Base-by-base conservation (phyloP, 1,140 invertebrate genomes). In the Triops cancriformis region DNA sequence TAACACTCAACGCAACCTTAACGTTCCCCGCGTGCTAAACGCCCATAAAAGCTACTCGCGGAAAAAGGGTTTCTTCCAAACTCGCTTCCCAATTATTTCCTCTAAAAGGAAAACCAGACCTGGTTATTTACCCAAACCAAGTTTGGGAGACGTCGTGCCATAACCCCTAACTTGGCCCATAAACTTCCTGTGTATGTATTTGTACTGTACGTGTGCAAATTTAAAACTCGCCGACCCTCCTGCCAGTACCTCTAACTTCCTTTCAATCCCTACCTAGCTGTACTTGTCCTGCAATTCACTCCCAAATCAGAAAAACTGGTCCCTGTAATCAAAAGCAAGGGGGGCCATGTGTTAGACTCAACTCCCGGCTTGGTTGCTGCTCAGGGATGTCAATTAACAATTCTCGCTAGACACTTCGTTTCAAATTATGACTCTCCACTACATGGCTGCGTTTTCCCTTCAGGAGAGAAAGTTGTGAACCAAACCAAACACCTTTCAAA, bases 81-180 rank as follows among this genome's bases (percentile, higher is more conserved):
- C 51, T 64, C 51, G 51, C 51, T n/a, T 64, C 51, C 31, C 51
- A 64, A 64, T 64, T 64, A 64, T 64, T 64, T 64, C n/a, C 51
- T 23, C 51, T 64, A n/a, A 64, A 64, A 64, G 51, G 51, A 64
- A 64, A 64, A 64, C 51, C 51, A 64, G 51, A 64, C 51, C 51
- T 64, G 14, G 51, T 64, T 64, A 64, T 64, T 64, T 64, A 23
- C 23, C 23, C 14, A 64, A 64, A 64, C 51, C 51, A 64, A 64
- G 51, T 64, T 64, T 64, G 51, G 51, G 51, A 23, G 51, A 64
- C 51, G 51, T 64, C 51, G 51, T 64, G 51, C 51, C 51, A 64
- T 64, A 64, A 64, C 51, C 51, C 51, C 51, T 64, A 64, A 64
- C 51, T 64, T 64, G 51, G 51, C 51, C 23, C n/a, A 23, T 64